phyloP scores from a whole-genome alignment of 2,797 vertebrate genomes.

The Chromobotia macracanthus region DNA sequence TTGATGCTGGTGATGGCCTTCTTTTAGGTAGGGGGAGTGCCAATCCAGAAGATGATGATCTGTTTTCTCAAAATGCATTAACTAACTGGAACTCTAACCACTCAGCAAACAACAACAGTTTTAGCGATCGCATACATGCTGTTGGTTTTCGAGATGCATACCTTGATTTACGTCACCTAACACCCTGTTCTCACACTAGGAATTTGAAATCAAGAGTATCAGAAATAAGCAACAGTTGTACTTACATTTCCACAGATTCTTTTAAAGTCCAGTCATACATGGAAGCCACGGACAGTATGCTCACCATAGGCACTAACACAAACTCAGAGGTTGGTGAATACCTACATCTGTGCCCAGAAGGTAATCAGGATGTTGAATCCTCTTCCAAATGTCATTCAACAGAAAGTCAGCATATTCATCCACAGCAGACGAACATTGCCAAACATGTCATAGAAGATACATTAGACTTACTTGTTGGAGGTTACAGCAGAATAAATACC shows the following conservation, averaged over 20 bases:
- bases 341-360: conserved; percentile 70
- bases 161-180: conserved; percentile 70
- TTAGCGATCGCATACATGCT: conserved; percentile 69
- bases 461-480: conserved; percentile 47
- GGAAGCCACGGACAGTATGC: conserved; percentile 58
- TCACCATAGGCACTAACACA: conserved; percentile 43
- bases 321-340: conserved; percentile 67
- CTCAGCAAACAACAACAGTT: conserved; percentile 89
- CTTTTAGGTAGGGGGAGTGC: conserved; percentile 64
- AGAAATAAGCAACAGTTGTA: conserved; percentile 73
- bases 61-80: conserved; percentile 71
- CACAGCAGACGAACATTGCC: conserved; percentile 46
- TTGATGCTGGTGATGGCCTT: conserved; percentile 76
- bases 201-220: conserved; percentile 54
- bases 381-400: conserved; percentile 57
- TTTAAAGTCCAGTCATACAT: conserved; percentile 60
- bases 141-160: conserved; percentile 69
- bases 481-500: conserved; percentile 53
- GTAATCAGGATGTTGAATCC: conserved; percentile 61
- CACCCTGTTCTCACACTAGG: conserved; percentile 59
- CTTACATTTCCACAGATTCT: conserved; percentile 63
- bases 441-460: conserved; percentile 51
- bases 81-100: conserved; percentile 88
- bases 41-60: conserved; percentile 58
- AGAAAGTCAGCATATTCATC: conserved; percentile 63